Conservation (phyloP, 2,113 vertebrate genomes). For the Perca fluviatilis region DNA sequence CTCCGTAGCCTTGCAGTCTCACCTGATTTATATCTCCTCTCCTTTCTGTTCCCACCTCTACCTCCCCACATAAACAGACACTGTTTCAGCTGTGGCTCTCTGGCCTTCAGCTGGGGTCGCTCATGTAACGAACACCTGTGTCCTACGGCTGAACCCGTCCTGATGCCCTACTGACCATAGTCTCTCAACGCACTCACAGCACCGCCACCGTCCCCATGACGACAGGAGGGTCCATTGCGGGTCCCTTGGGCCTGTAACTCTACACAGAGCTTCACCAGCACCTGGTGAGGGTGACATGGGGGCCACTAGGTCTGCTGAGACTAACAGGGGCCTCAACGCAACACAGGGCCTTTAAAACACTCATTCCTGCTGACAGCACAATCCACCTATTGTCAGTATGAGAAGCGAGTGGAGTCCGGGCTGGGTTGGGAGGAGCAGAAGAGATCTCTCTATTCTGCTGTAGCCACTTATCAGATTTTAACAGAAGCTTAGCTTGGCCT, state of each 20-base stretch:
- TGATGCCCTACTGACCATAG: conserved; percentile 47
- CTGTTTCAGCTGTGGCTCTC: conserved; percentile 53
- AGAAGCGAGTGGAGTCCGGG: conserved; percentile 48
- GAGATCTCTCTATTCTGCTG: conserved; percentile 35
- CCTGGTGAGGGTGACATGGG: conserved; percentile 72
- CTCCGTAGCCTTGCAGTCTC: conserved; percentile 25
- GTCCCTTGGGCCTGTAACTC: conserved; percentile 74
- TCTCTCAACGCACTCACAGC: conserved; percentile 49
- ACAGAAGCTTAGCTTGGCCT: conserved; percentile 47
- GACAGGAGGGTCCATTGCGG: conserved; percentile 49
- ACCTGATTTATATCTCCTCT: conserved; percentile 37
- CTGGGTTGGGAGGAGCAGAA: conserved; percentile 35
- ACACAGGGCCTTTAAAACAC: conserved; percentile 60
- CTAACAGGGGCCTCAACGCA: conserved; percentile 53
- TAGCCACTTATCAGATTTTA: conserved; percentile 55
- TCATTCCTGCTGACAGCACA: conserved; percentile 64
- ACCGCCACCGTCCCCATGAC: conserved; percentile 47
- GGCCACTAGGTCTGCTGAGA: conserved; percentile 69
- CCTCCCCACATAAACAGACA: conserved; percentile 54
- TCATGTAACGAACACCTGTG: conserved; percentile 81
- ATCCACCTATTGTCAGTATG: conserved; percentile 69
- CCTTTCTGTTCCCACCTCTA: conserved; percentile 30
- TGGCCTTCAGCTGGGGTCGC: conserved; percentile 61
- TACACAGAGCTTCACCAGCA: conserved; percentile 75
- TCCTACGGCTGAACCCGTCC: conserved; percentile 78